Conservation (phyloP, 1,140 invertebrate species). For the Drosophila punjabiensis region DNA sequence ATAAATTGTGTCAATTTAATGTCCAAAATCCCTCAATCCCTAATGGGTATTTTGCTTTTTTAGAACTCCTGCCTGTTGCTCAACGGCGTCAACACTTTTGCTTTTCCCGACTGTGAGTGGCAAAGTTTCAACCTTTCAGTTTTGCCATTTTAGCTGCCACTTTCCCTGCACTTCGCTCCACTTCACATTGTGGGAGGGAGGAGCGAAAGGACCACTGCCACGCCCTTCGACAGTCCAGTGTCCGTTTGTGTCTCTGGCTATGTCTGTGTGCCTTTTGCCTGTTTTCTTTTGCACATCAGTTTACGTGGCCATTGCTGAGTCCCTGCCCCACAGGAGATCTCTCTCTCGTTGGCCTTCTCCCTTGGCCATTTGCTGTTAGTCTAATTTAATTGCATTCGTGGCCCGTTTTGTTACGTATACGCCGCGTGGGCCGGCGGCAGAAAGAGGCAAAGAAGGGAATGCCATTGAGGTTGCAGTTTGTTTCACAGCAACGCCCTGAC, state of each 20-base stretch:
- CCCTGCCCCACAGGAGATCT: conserved; percentile 10
- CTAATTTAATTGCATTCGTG: conserved; percentile 70
- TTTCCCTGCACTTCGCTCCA: conserved; percentile 38
- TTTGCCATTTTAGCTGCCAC: conserved; percentile 51
- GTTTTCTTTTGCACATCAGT: conserved; percentile 44
- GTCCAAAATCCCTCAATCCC: background rate
- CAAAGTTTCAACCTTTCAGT: conserved; percentile 41
- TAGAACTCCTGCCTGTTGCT: conserved; percentile 27
- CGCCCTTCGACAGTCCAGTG: conserved; percentile 16
- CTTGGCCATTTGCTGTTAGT: conserved; percentile 55
- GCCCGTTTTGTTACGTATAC: conserved; percentile 49
- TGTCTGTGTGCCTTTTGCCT: conserved; percentile 10
- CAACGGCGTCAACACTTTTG: conserved; percentile 40
- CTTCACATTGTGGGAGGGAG: background rate
- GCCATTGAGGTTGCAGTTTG: conserved; percentile 48
- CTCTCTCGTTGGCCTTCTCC: background rate
- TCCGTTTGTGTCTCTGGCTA: background rate
- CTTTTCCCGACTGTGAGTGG: conserved; percentile 26
- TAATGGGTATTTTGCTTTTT: conserved; percentile 17
- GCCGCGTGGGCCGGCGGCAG: conserved; percentile 18
- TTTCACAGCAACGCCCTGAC: conserved; percentile 33
- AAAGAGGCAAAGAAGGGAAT: background rate
- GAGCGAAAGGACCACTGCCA: conserved; percentile 3
- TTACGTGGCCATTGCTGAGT: conserved; percentile 33
- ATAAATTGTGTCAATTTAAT: too few species aligned